These are phyloP conservation scores for Diogma glabrata DNA, from an alignment of 2,888 invertebrate genomes.

Conservation along the genomic window DNA sequence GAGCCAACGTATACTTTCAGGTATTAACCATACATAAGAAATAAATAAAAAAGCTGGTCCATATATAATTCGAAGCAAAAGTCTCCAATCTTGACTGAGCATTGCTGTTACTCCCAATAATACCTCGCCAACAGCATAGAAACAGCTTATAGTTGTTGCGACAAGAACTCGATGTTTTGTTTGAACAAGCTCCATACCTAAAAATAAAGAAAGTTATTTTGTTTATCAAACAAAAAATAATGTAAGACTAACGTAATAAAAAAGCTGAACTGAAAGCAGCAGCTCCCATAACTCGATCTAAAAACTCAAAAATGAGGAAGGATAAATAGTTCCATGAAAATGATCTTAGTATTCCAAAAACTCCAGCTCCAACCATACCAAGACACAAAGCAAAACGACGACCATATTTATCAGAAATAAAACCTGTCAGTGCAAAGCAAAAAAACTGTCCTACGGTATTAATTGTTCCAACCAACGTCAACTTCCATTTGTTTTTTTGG, in stretches of 20 bases:
- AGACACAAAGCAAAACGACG: conserved; percentile 30
- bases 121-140: neutral
- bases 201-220: neutral
- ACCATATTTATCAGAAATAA: conserved; percentile 28
- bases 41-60: neutral
- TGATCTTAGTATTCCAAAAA: conserved; percentile 32
- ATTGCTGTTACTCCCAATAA: neutral
- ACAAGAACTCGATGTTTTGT: neutral
- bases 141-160: neutral
- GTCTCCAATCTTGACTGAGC: neutral
- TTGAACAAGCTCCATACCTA: neutral
- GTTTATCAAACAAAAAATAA: conserved; percentile 26
- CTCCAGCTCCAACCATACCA: conserved; percentile 27
- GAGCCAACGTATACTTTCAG: conserved; percentile 56
- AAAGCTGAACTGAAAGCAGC: conserved; percentile 34
- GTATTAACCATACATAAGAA: conserved; percentile 50
- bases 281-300: conserved; percentile 30
- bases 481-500: conserved; percentile 44
- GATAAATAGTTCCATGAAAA: conserved; percentile 33
- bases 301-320: conserved; percentile 33
- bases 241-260: conserved; percentile 32
- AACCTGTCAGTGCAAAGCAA: conserved; percentile 49
- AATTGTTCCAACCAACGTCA: conserved; percentile 52
- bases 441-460: conserved; percentile 53
- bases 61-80: neutral